Evolutionary conservation across 2,888 invertebrate genomes (phyloP).

Genomic region (Petrophora chlorosata): DNA sequence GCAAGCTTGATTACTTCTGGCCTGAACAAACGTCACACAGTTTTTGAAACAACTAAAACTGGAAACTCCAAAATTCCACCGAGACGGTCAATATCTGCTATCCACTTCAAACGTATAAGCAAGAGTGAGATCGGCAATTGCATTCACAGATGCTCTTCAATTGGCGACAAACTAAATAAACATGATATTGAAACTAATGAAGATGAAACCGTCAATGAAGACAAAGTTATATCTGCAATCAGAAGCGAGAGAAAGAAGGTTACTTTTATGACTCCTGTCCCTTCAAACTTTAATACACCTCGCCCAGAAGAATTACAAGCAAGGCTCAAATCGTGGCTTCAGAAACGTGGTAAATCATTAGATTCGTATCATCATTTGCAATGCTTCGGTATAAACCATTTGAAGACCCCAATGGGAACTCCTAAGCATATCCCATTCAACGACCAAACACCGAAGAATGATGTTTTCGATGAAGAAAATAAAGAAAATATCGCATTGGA

Average conservation of each 20-base stretch:
- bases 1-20: constrained; percentile 51
- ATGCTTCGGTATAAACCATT: constrained; percentile 75
- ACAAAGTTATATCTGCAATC: constrained; percentile 62
- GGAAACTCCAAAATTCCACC: constrained; percentile 31
- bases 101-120: constrained; percentile 71
- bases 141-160: constrained; percentile 71
- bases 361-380: constrained; percentile 79
- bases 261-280: constrained; percentile 64
- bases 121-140: constrained; percentile 64
- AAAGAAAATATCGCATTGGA: constrained; percentile 79
- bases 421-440: constrained; percentile 1
- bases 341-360: constrained; percentile 75
- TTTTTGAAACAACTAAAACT: constrained; percentile 42
- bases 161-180: constrained; percentile 66
- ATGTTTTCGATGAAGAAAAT: constrained; percentile 67
- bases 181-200: constrained; percentile 59
- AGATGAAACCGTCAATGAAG: constrained; percentile 54
- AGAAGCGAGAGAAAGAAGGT: constrained; percentile 75
- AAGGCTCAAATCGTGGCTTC: constrained; percentile 78
- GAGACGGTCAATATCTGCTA: constrained; percentile 75
- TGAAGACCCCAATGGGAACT: constrained; percentile 31
- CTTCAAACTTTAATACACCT: constrained; percentile 62
- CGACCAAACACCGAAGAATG: constrained; percentile 27
- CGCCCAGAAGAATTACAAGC: constrained; percentile 66
- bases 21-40: constrained; percentile 57